Percentiles rank a stretch among this genome's conserved stretches.
phyloP scores from a whole-genome alignment of 2,888 invertebrate species.

The Drosophila pseudotakahashii region DNA sequence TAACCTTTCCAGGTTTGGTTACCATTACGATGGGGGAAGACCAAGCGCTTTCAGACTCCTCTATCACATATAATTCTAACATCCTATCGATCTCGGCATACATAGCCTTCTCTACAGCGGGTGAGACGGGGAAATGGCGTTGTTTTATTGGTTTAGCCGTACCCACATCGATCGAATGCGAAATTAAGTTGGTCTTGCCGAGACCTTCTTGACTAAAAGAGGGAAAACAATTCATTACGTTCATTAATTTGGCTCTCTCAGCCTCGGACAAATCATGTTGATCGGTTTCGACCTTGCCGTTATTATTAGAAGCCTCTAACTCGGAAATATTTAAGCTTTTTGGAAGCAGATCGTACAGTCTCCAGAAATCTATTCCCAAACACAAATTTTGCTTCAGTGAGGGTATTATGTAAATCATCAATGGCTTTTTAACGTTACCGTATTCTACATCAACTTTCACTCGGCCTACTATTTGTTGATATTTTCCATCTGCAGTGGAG shows the following conservation, averaged over 20 bases:
- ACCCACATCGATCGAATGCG: no score
- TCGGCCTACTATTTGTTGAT: background rate
- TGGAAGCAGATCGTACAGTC: background rate
- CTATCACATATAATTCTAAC: no score
- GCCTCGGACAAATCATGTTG: slow-evolving; percentile 1
- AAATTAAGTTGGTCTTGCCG: no score
- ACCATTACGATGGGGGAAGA: no score
- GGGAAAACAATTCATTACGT: background rate
- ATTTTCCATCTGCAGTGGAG: background rate
- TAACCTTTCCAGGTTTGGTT: no score
- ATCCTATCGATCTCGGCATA: background rate
- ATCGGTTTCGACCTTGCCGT: background rate
- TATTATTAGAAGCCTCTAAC: background rate
- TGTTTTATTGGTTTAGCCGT: background rate
- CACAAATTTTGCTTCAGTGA: background rate
- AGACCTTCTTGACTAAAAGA: background rate
- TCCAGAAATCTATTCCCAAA: background rate
- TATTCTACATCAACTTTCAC: background rate
- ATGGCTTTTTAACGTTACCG: background rate
- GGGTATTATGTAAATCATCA: background rate
- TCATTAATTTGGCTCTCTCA: background rate
- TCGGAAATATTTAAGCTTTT: background rate
- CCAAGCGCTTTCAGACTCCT: no score
- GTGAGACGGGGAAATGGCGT: background rate
- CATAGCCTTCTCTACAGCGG: slow-evolving; percentile 2